A percentile compares a stretch with the other conserved stretches of the same genome.
Conservation (phyloP, 2,797 vertebrate species). For the Taenioides sp. region DNA sequence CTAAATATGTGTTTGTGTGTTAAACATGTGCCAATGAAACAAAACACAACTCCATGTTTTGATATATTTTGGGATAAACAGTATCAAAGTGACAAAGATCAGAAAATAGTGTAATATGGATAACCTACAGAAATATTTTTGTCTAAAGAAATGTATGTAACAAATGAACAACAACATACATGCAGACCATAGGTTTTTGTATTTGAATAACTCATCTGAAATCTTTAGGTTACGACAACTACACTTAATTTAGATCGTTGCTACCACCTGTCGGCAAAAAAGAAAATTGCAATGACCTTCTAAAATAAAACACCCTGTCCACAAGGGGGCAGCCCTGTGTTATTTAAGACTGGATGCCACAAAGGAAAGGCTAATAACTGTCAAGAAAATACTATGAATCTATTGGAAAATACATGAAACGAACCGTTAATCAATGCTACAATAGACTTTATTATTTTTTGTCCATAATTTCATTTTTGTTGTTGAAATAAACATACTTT, state of each 20-base stretch:
- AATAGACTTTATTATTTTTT: not conserved
- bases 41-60: too few relatives aligned
- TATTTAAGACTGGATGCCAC: not conserved
- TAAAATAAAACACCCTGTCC: not conserved
- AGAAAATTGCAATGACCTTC: not conserved
- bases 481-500: too few relatives aligned
- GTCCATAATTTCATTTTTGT: not conserved
- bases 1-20: too few relatives aligned
- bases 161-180: not conserved
- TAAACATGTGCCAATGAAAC: too few relatives aligned
- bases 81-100: too few relatives aligned
- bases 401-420: not conserved
- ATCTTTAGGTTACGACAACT: not conserved
- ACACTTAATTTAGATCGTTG: not conserved
- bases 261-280: not conserved
- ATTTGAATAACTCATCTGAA: not conserved
- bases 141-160: not conserved
- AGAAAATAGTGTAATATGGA: too few relatives aligned
- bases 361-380: not conserved
- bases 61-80: too few relatives aligned
- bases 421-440: not conserved
- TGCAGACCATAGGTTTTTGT: not conserved
- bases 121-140: not conserved
- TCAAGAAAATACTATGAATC: too few relatives aligned
- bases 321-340: not conserved